Conservation (phyloP, 2,888 invertebrate species). For the Hypolimnas misippus region DNA sequence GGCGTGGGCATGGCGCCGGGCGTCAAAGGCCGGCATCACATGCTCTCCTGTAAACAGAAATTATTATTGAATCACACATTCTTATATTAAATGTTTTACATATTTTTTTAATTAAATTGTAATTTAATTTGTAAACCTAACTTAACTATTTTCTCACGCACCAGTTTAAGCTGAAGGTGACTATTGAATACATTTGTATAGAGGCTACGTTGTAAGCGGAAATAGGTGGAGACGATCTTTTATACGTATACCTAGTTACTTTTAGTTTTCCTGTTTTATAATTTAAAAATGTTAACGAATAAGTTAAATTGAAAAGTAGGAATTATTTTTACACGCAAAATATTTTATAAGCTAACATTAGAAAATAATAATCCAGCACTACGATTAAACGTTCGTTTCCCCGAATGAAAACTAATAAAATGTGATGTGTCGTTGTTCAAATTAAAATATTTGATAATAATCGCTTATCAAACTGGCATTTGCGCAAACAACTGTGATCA, state of each 20-base stretch:
- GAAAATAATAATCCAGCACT: background rate
- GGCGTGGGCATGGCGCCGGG: conserved; percentile 85
- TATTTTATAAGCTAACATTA: no score
- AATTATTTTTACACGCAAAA: no score
- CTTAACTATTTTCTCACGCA: conserved; percentile 68
- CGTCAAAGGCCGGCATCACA: conserved; percentile 85
- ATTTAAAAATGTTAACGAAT: background rate
- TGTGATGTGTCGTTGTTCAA: conserved; percentile 53
- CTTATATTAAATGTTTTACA: background rate
- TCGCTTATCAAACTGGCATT: conserved; percentile 75
- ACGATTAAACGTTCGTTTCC: conserved; percentile 65
- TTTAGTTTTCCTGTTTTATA: conserved; percentile 2
- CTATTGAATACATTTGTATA: conserved; percentile 65
- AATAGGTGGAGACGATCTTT: conserved; percentile 69
- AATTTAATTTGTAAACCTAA: conserved; percentile 1
- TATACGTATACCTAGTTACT: conserved; percentile 32
- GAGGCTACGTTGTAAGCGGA: conserved; percentile 63
- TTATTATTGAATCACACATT: conserved; percentile 16
- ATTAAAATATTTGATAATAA: conserved; percentile 77
- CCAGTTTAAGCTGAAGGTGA: conserved; percentile 71
- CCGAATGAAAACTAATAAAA: conserved; percentile 49
- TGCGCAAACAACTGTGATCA: conserved; percentile 81
- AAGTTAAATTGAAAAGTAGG: background rate
- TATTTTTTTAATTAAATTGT: background rate
- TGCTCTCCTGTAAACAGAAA: conserved; percentile 80